These are phyloP conservation scores for Linurgus olivaceus DNA, from an alignment of 2,797 vertebrate species.

Conservation along the genomic window DNA sequence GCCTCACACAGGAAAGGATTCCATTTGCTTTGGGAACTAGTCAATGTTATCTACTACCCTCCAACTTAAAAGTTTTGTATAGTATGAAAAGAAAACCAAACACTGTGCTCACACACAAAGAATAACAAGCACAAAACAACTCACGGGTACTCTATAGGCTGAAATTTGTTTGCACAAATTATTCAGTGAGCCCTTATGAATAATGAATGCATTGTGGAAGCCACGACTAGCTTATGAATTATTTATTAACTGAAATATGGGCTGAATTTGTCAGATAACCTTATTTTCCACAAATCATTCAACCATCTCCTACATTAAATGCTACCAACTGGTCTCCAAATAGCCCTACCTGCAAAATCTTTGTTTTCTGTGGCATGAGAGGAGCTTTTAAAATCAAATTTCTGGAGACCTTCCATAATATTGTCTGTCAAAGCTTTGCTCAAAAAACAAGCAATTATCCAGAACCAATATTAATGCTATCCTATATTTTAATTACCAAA, in stretches of 20 bases:
- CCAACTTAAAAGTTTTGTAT: background rate
- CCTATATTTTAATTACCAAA: slow-evolving; percentile 62
- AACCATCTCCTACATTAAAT: slow-evolving; percentile 40
- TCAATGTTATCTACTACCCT: background rate
- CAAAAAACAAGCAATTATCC: slow-evolving; percentile 14
- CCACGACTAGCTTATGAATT: slow-evolving; percentile 40
- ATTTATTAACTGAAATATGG: slow-evolving; percentile 55
- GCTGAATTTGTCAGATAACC: slow-evolving; percentile 57
- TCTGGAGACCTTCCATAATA: background rate
- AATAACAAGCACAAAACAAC: slow-evolving; percentile 32
- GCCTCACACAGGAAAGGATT: background rate
- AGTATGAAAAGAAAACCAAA: background rate
- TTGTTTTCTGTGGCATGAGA: background rate
- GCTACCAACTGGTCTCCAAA: slow-evolving; percentile 17
- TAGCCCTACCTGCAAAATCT: slow-evolving; percentile 21
- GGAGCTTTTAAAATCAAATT: background rate
- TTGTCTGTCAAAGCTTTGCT: slow-evolving; percentile 21
- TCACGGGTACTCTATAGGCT: background rate
- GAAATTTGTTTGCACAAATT: slow-evolving; percentile 64
- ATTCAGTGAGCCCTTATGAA: slow-evolving; percentile 54
- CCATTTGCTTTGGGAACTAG: background rate
- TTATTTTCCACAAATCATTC: slow-evolving; percentile 60
- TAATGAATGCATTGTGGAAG: slow-evolving; percentile 58
- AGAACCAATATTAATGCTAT: background rate
- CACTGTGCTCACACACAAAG: background rate